Base-by-base conservation (phyloP, 2,797 vertebrate genomes). In the Phylloscopus collybita region DNA sequence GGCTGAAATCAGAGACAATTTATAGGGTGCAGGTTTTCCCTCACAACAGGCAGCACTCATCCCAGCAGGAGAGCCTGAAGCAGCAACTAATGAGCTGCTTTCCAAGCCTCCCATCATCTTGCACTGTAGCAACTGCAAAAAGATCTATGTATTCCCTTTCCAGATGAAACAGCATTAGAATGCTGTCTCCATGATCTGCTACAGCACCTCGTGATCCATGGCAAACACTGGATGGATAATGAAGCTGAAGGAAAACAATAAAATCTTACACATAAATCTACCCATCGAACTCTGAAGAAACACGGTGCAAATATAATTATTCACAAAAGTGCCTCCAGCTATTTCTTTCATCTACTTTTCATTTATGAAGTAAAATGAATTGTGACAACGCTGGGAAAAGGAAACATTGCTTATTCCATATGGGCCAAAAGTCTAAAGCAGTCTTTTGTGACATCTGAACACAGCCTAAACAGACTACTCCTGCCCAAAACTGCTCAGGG, bases 341-440 rank as follows among this genome's bases (percentile, higher is more conserved):
- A 93, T 94, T 96, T 96, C 90, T 90, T 97, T 93, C 87, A 95
- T 94, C 96, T 95, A 85, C 64, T 91, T 96, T 95, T 91, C 72
- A 73, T 14, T 86, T 87, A 34, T 12, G 40, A 95, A 92, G 73
- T 30, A 76, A 93, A 96, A 95, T 94, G 61, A 95, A 85, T 85
- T 94, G 87, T 89, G 87, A 83, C 85, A 95, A 61, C 1, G 25
- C 59, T 45, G 56, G 61, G 83, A 92, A 91, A 92, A 95, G 49
- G 91, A 93, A 93, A 71, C 25, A 22, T 10, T 56, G 75, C 22
- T 64, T 87, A 85, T 91, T 93, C 64, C 76, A 80, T 20, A 42
- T 15, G 66, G 65, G 72, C 45, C 40, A 70, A 80, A 84, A 91
- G 62, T 44, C 62, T 90, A 66, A 86, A 83, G 80, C 26, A 74